These are phyloP conservation scores for Cyprinus carpio DNA, from an alignment of 2,113 vertebrate species.

Conservation along the genomic window DNA sequence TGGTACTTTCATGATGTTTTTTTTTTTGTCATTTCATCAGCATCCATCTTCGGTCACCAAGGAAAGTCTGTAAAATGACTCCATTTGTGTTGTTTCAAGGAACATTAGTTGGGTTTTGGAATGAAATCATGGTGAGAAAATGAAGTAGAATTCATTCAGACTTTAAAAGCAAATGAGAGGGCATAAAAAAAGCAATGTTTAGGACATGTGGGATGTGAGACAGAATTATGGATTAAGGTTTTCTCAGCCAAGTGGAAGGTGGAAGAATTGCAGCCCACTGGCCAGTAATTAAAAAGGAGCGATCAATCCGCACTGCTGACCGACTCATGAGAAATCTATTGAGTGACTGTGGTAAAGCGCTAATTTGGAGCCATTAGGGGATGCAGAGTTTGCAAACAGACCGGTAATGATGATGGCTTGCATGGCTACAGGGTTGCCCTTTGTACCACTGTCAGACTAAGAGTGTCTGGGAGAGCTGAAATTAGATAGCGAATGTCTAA, in stretches of 20 bases:
- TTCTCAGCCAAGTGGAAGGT: conserved; percentile 57
- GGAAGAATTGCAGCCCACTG: conserved; percentile 66
- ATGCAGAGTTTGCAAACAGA: conserved; percentile 81
- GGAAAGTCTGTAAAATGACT: background rate
- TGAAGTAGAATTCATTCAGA: background rate
- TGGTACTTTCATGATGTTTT: background rate
- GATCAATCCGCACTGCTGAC: conserved; percentile 78
- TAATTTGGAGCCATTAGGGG: conserved; percentile 83
- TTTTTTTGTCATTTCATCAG: background rate
- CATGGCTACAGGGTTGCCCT: conserved; percentile 74
- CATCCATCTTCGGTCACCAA: background rate
- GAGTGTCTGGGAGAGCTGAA: conserved; percentile 56
- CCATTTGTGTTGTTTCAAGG: background rate
- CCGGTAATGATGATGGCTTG: conserved; percentile 78
- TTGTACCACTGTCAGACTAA: conserved; percentile 65
- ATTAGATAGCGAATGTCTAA: conserved; percentile 45
- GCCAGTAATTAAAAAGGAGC: conserved; percentile 78
- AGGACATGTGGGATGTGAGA: background rate
- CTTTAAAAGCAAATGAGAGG: background rate
- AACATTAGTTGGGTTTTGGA: background rate
- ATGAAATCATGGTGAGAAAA: background rate
- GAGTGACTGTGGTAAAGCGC: conserved; percentile 76
- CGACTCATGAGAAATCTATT: conserved; percentile 77
- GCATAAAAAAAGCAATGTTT: background rate
- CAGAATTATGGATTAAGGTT: conserved; percentile 53